Evolutionary conservation across 2,888 invertebrate species (phyloP), one percentile per base, ranked within the genome.

Genomic region (Mythimna pallens): DNA sequence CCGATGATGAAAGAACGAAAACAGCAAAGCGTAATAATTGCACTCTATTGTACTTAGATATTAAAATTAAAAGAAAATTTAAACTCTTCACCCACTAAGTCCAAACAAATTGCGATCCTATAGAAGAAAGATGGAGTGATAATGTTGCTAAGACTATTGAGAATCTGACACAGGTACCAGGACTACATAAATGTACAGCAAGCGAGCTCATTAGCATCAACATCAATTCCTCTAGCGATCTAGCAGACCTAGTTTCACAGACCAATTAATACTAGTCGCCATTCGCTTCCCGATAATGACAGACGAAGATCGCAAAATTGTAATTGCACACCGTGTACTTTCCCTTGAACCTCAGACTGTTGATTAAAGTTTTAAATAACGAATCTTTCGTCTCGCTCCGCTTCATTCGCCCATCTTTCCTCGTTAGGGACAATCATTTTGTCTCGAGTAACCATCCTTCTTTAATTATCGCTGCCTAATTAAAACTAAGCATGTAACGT

Each of bases 311-410:
- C n/a, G 50, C n/a, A 52, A 55, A 25, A 55, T 65, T 34, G 61
- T 36, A 52, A 81, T 81, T 84, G 84, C 81, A 73, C 59, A 69
- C 57, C 57, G 71, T 30, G 66, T 62, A 69, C 70, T 59, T 54
- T 65, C 65, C 55, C 62, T 20, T 64, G 72, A 80, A 66, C 59
- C 30, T 14, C 58, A 50, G 81, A 67, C 74, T 65, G 84, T 81
- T 81, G 81, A 81, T 81, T 84, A 81, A 81, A 81, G 68, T 81
- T 84, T 81, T 81, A 84, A 81, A 84, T 81, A 81, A 81, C 68
- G 70, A 69, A 57, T 65, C 54, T 73, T 80, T 83, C 65, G 73
- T 80, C 79, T 70, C 65, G 66, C 40, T 14, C 47, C 50, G 67
- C 58, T 20, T 70, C 43, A 7, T 8, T 50, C 20, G 47, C n/a